Conservation (phyloP, 2,888 invertebrate species). For the Liodrosophila aerea region DNA sequence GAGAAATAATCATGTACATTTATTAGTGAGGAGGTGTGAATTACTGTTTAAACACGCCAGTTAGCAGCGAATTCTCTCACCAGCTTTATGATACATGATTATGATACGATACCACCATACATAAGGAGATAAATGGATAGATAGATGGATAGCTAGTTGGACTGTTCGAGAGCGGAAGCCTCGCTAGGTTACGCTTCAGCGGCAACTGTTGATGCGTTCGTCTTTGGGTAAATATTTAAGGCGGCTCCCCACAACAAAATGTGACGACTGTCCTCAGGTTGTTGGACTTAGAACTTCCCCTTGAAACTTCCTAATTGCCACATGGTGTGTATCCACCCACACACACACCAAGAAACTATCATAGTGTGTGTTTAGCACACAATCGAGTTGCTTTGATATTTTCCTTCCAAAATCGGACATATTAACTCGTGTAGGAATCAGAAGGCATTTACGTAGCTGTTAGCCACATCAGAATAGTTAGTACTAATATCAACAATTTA, state of each 20-base stretch:
- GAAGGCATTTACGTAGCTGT: constrained; percentile 1
- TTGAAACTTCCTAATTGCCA: constrained; percentile 67
- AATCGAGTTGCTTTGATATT: constrained; percentile 33
- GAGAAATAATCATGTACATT: constrained; percentile 76
- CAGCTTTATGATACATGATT: constrained; percentile 25
- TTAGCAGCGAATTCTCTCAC: constrained; percentile 56
- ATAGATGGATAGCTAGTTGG: constrained; percentile 9
- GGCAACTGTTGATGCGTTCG: background rate
- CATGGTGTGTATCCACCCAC: background rate
- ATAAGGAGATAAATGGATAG: constrained; percentile 17
- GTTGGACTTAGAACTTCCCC: constrained; percentile 48
- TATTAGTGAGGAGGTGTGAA: constrained; percentile 71
- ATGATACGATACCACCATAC: constrained; percentile 2
- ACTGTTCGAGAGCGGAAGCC: constrained; percentile 1
- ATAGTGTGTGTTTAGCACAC: background rate
- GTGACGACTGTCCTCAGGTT: constrained; percentile 26
- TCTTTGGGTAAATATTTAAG: background rate
- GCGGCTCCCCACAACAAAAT: background rate
- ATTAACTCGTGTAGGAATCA: background rate
- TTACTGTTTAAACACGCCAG: constrained; percentile 53
- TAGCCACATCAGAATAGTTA: constrained; percentile 9
- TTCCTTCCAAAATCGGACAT: background rate
- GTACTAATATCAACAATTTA: constrained; percentile 2
- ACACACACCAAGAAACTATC: background rate
- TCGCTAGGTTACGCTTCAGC: constrained; percentile 14